Evolutionary conservation across 2,113 vertebrate genomes (phyloP).

Genomic region (Cephalopterus ornatus): DNA sequence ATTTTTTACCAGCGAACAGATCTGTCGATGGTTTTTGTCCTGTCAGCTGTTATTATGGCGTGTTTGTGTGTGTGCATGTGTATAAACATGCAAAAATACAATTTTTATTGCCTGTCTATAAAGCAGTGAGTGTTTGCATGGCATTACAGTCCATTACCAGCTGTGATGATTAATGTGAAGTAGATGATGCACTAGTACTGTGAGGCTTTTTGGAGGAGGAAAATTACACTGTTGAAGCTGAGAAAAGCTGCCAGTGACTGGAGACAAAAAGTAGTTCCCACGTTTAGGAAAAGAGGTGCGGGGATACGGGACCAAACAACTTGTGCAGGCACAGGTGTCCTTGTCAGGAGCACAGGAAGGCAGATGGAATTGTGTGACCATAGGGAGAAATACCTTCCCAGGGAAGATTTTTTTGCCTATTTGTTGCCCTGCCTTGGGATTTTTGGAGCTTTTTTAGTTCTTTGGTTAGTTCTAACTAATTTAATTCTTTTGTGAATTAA

Average conservation of each 20-base stretch:
- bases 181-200: conserved; percentile 2
- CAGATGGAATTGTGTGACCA: neutral
- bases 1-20: neutral
- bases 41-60: neutral
- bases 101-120: neutral
- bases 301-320: neutral
- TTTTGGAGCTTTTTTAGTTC: neutral
- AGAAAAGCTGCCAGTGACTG: neutral
- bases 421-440: neutral
- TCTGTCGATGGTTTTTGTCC: neutral
- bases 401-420: neutral
- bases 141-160: neutral
- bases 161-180: conserved; percentile 24
- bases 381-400: neutral
- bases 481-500: neutral
- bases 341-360: neutral
- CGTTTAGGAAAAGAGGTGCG: neutral
- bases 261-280: neutral
- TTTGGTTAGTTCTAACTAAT: neutral
- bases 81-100: neutral
- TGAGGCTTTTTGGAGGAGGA: conserved; percentile 51
- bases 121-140: neutral
- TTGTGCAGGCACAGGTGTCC: neutral
- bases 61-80: neutral
- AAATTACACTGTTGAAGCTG: conserved; percentile 28